Conservation (phyloP, 2,888 invertebrate species). For the Stictocephala bisonia region DNA sequence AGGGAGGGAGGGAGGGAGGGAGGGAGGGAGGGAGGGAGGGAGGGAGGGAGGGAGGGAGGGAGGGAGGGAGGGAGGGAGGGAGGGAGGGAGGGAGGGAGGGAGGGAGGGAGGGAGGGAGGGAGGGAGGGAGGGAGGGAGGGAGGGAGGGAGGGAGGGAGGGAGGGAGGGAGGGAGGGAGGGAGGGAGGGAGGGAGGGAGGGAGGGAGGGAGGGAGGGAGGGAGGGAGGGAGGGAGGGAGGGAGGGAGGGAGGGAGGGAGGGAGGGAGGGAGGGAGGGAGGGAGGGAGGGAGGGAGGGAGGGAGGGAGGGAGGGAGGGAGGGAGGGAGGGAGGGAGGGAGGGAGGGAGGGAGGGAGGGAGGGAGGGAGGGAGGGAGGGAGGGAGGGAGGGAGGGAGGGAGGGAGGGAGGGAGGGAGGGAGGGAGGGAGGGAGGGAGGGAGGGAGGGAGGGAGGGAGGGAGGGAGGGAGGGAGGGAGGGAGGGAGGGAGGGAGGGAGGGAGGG, state of each 20-base stretch:
- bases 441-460: background rate
- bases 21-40: slow-evolving; percentile 5
- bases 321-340: slow-evolving; percentile 5
- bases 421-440: background rate
- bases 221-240: background rate
- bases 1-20: background rate
- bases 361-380: slow-evolving; percentile 2
- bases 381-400: slow-evolving; percentile 5
- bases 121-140: slow-evolving; percentile 2
- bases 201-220: slow-evolving; percentile 5
- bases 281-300: background rate
- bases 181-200: slow-evolving; percentile 2
- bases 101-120: background rate
- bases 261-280: slow-evolving; percentile 5
- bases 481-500: background rate
- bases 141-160: slow-evolving; percentile 5
- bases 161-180: background rate
- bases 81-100: slow-evolving; percentile 5
- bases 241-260: slow-evolving; percentile 2
- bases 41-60: background rate
- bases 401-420: background rate
- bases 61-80: slow-evolving; percentile 2
- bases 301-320: slow-evolving; percentile 2
- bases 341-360: background rate
- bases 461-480: slow-evolving; percentile 9